These are phyloP conservation scores for Chrysogorgia sp. DNA, from an alignment of 92 coral and sea anemone species.

Conservation along the genomic window DNA sequence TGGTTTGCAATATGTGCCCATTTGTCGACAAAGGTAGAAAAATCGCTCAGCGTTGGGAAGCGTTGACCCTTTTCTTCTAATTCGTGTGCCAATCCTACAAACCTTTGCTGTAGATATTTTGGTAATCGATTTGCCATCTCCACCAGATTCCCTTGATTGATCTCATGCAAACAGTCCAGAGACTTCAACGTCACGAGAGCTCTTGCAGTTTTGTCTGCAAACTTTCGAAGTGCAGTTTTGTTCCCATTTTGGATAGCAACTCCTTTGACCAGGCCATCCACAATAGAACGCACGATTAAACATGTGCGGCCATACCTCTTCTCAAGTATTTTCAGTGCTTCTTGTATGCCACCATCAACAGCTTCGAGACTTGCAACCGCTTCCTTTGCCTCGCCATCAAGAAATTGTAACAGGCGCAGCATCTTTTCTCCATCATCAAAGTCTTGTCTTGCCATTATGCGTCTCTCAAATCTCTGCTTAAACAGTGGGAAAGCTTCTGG, in stretches of 20 bases:
- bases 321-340: constrained; percentile 15
- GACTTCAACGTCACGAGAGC: constrained; percentile 43
- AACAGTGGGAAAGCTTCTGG: constrained; percentile 54
- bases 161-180: constrained; percentile 41
- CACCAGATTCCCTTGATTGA: constrained; percentile 60
- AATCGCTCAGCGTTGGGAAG: constrained; percentile 46
- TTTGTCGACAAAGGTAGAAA: constrained; percentile 39
- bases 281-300: constrained; percentile 46
- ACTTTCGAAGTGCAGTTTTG: constrained; percentile 31
- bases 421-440: constrained; percentile 60
- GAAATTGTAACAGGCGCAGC: constrained; percentile 56
- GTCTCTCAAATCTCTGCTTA: constrained; percentile 56
- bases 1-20: constrained; percentile 58
- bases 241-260: constrained; percentile 31
- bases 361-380: constrained; percentile 43
- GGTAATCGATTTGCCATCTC: constrained; percentile 59
- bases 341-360: constrained; percentile 31
- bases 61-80: constrained; percentile 50
- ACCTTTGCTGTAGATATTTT: constrained; percentile 52
- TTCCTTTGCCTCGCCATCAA: constrained; percentile 55
- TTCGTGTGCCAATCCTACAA: constrained; percentile 40
- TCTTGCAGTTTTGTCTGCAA: constrained; percentile 44
- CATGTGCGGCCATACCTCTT: constrained; percentile 53
- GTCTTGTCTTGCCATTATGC: constrained; percentile 46
- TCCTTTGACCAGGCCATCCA: constrained; percentile 49